A percentile compares a stretch with the other conserved stretches of the same genome.
phyloP scores from a whole-genome alignment of 2,113 vertebrate species.

The Aptenodytes forsteri region DNA sequence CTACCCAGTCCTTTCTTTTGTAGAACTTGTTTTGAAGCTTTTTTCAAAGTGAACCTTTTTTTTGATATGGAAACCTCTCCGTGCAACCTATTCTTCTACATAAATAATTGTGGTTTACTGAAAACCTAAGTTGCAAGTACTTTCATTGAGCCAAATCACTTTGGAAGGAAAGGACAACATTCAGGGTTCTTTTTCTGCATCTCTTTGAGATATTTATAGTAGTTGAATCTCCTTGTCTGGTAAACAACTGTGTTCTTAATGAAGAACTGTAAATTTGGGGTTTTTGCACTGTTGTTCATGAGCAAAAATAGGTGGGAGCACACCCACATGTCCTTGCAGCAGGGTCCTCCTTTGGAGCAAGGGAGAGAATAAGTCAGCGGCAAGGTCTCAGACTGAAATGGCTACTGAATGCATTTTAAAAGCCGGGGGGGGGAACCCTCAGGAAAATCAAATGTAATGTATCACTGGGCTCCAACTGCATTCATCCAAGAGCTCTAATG shows the following conservation, averaged over 20 bases:
- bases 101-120: not conserved
- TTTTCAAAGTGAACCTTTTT: not conserved
- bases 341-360: not conserved
- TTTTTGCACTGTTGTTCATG: not conserved
- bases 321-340: not conserved
- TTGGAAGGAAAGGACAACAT: not conserved
- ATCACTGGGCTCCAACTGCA: not conserved
- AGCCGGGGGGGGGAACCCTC: rapidly evolving
- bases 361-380: not conserved
- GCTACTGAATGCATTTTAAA: not conserved
- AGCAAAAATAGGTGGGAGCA: not conserved
- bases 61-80: not conserved
- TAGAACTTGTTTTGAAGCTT: not conserved
- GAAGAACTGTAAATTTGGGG: not conserved
- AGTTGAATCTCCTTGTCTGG: not conserved
- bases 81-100: not conserved
- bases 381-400: not conserved
- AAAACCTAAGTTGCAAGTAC: not conserved
- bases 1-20: not conserved
- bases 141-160: not conserved
- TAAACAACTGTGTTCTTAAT: not conserved
- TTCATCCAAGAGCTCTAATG: not conserved
- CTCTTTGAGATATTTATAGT: not conserved
- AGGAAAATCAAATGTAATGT: not conserved
- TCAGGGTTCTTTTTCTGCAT: not conserved